phyloP scores from a whole-genome alignment of 1,140 invertebrate species.

The Pectinophora gossypiella region DNA sequence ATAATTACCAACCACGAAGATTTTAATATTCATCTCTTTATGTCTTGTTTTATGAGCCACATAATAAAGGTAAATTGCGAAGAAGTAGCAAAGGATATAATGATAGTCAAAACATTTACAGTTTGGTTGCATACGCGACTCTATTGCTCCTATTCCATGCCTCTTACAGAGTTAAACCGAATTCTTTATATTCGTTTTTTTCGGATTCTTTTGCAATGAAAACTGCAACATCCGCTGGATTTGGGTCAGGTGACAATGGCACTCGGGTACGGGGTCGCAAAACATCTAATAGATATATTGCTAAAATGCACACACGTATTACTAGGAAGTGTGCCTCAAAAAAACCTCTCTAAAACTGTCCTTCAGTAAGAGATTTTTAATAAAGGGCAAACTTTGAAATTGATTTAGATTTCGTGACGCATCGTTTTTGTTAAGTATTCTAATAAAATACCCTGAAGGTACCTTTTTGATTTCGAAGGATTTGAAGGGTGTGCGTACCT shows the following conservation, averaged over 20 bases:
- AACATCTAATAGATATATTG: background rate
- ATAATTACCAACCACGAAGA: too few species aligned
- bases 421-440: background rate
- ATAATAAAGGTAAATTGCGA: too few species aligned
- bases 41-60: too few species aligned
- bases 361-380: background rate
- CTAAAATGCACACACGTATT: background rate
- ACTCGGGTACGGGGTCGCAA: constrained; percentile 2
- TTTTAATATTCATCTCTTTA: too few species aligned
- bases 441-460: too few species aligned
- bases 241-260: constrained; percentile 51
- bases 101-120: too few species aligned
- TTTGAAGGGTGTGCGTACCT: too few species aligned
- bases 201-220: constrained; percentile 25
- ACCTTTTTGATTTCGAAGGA: too few species aligned
- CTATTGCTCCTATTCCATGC: constrained; percentile 23
- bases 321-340: background rate
- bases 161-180: constrained; percentile 45
- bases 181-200: constrained; percentile 55
- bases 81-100: too few species aligned
- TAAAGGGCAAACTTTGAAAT: background rate
- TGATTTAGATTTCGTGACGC: background rate
- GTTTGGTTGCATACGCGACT: too few species aligned
- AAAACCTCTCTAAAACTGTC: too few species aligned
- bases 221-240: constrained; percentile 55